A percentile compares a stretch with the other conserved stretches of the same genome.
phyloP scores from a whole-genome alignment of 2,113 vertebrate genomes.

The Bos taurus region DNA sequence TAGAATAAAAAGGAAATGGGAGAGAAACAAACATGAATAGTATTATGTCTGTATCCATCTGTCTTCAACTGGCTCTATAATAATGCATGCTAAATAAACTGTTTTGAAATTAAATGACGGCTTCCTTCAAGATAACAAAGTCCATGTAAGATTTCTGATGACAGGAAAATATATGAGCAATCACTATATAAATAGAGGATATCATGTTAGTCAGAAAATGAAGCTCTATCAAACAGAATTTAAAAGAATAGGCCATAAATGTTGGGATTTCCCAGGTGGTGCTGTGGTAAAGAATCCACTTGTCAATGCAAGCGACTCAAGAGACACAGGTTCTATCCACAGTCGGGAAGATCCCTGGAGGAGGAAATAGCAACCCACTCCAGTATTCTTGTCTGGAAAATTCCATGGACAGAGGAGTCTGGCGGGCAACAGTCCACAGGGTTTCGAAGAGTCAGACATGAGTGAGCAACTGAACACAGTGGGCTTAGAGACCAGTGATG shows the following conservation, averaged over 20 bases:
- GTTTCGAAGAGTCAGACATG: not conserved
- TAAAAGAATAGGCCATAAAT: not conserved
- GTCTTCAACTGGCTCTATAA: not conserved
- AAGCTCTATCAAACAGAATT: not conserved
- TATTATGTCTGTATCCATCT: not conserved
- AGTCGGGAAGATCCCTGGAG: not conserved
- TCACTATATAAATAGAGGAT: not conserved
- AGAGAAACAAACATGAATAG: not conserved
- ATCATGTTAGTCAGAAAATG: not conserved
- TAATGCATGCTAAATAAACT: not conserved
- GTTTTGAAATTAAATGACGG: not conserved
- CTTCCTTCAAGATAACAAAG: not conserved
- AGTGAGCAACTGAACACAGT: not conserved
- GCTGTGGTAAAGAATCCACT: not conserved
- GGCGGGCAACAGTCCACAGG: not conserved
- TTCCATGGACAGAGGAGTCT: not conserved
- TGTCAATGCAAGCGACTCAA: not conserved
- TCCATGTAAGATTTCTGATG: not conserved
- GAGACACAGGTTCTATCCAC: not conserved
- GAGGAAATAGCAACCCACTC: not conserved
- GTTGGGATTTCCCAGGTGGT: not conserved
- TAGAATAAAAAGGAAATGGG: not conserved
- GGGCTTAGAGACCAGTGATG: not conserved
- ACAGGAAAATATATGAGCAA: not conserved
- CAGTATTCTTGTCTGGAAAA: not conserved